A percentile compares a stretch with the other conserved stretches of the same genome.
Evolutionary conservation across 2,888 invertebrate genomes (phyloP).

Genomic region (Sphaerophoria taeniata): DNA sequence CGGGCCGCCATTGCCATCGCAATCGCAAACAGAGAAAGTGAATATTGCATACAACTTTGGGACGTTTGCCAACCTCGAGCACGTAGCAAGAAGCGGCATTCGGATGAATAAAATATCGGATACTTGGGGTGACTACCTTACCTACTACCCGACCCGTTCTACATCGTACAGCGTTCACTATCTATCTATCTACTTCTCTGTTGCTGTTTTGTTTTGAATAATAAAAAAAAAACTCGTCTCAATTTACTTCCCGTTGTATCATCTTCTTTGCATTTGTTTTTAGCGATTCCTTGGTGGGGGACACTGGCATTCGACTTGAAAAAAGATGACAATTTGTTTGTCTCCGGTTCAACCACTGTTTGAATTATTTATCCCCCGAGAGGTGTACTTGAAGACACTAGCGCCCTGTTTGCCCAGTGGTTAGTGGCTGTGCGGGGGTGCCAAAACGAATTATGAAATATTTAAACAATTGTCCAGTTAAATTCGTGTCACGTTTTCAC

Average conservation of each 20-base stretch:
- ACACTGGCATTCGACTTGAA: constrained; percentile 13
- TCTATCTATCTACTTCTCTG: not conserved
- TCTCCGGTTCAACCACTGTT: constrained; percentile 58
- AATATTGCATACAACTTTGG: constrained; percentile 73
- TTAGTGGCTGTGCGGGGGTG: not conserved
- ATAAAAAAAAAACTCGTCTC: constrained; percentile 59
- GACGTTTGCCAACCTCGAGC: constrained; percentile 72
- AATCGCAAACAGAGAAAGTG: constrained; percentile 67
- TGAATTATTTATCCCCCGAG: constrained; percentile 65
- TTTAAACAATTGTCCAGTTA: constrained; percentile 72
- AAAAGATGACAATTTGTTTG: constrained; percentile 55
- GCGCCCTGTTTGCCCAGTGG: not conserved
- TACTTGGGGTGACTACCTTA: constrained; percentile 64
- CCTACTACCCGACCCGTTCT: not conserved
- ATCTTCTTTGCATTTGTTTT: constrained; percentile 73
- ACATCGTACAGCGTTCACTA: not conserved
- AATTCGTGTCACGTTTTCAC: constrained; percentile 76
- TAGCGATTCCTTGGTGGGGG: constrained; percentile 14
- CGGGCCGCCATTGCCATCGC: constrained; percentile 28
- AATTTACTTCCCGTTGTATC: constrained; percentile 73
- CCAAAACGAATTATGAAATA: constrained; percentile 71
- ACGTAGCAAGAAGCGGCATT: constrained; percentile 70
- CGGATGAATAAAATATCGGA: constrained; percentile 72
- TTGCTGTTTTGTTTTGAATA: constrained; percentile 67
- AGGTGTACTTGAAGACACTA: constrained; percentile 7